Percentiles rank a stretch among this genome's conserved stretches.
phyloP scores from a whole-genome alignment of 1,140 invertebrate genomes.

The Argopecten irradians region DNA sequence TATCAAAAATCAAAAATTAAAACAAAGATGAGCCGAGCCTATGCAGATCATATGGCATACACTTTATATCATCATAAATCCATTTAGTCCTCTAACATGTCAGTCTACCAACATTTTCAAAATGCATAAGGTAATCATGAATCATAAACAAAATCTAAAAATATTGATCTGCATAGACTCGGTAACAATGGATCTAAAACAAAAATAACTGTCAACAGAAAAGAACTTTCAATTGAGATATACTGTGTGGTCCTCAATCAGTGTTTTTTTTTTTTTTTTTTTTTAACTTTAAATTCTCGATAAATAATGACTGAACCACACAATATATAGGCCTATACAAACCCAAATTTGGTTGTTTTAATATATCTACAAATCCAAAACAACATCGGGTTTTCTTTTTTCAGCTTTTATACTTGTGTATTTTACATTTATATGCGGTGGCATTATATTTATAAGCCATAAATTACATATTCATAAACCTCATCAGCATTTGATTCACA shows the following conservation, averaged over 20 bases:
- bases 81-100: neutral
- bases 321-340: neutral
- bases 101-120: neutral
- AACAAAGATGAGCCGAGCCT: neutral
- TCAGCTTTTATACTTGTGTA: too few species aligned
- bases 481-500: too few species aligned
- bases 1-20: neutral
- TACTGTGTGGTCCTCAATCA: neutral
- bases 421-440: too few species aligned
- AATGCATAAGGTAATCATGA: neutral
- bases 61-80: neutral
- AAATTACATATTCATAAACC: too few species aligned
- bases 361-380: constrained; percentile 3
- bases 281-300: neutral
- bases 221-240: neutral
- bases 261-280: neutral
- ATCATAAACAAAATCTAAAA: too few species aligned
- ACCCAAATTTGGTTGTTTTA: constrained; percentile 17
- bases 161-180: neutral
- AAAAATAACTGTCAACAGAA: neutral
- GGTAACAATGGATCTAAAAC: neutral
- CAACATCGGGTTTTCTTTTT: neutral
- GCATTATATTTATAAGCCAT: too few species aligned
- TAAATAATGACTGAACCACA: neutral
- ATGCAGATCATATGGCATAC: neutral